Base-by-base conservation (phyloP, 1,140 invertebrate genomes). In the Temnothorax curvispinosus region DNA sequence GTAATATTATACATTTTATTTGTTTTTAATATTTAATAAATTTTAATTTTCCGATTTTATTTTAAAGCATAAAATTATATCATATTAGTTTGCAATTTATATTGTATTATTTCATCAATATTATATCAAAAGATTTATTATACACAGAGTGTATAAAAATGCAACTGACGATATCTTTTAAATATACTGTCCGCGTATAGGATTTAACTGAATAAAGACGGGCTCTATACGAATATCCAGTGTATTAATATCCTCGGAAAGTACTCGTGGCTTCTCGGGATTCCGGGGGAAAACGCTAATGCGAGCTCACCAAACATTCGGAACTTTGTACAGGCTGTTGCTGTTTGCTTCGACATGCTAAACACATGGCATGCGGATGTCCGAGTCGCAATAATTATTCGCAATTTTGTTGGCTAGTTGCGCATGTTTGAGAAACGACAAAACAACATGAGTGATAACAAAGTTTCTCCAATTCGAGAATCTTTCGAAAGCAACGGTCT, bases 351-450 rank as follows among this genome's bases (percentile, higher is more conserved):
- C 69, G 27, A 84, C 80, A 84, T 62, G 13, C 41, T 60, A 84
- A 74, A n/a, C 41, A 62, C 11, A 84, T 38, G 54, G 41, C 65
- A 21, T 21, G 41, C 54, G 32, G 27, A 75, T 69, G 67, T 56
- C 18, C 69, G 35, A 84, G 41, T 84, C 58, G 69, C 62, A 82
- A 82, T 82, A 74, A 82, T 67, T 74, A 44, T 74, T 82, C 5
- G 54, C 80, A 75, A 82, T 74, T 84, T 75, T 60, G 27, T 32
- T 44, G 41, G 41, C 54, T n/a, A 60, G 69, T 74, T 47, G 35
- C 27, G 27, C 80, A 21, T 32, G 18, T 74, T 71, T 38, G 47
- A 35, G 38, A 9, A 82, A 21, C 27, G 27, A 47, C 47, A 56
- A 69, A 82, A 58, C 35, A 35, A 62, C 41, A 9, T n/a, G 27